Evolutionary conservation across 2,888 invertebrate species (phyloP), one percentile per base, ranked within the genome.

Genomic region (Parapristionchus giblindavisi): DNA sequence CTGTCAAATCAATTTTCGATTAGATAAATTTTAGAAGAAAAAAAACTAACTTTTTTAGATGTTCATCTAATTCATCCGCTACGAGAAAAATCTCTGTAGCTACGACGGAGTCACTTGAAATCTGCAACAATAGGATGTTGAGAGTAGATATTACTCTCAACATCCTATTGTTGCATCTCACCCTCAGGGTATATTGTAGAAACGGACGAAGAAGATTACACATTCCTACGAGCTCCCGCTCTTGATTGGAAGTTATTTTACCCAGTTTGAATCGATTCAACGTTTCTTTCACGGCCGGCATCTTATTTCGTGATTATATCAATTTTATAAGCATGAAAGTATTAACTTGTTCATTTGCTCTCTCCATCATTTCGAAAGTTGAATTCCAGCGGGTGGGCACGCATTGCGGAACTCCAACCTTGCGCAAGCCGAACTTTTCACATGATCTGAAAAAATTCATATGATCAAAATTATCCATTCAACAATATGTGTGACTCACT

Each of bases 131-230:
- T 36, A 34, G 4, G 52, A 5, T 24, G 21, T 34, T 8, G 6
- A n/a, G n/a, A n/a, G n/a, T 34, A 17, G 3, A 52, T 3, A 14
- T 6, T 52, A 27, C 1, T 3, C 6, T 3, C 4, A 21, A 52
- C 21, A 11, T 5, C 52, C 4, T 2, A 60, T 36, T 2, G 21
- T 2, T n/a, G 21, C 3, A 34, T 60, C 60, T 60, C 34, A 60
- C 60, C 36, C 60, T 34, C 2, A 60, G 60, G 1, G 60, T 60
- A 29, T 60, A 60, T 34, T 60, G 32, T 0, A 60, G 60, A 34
- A 60, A 60, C 4, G 60, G 60, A 17, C 60, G 1, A n/a, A 60
- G 60, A 1, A 60, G 60, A 1, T 60, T 60, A n/a, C 60, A 60
- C 1, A 60, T 60, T 34, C 60, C 60, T 4, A 34, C n/a, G 21